Conservation (phyloP, 1,140 invertebrate species). For the Yoshiicerus persimilis region DNA sequence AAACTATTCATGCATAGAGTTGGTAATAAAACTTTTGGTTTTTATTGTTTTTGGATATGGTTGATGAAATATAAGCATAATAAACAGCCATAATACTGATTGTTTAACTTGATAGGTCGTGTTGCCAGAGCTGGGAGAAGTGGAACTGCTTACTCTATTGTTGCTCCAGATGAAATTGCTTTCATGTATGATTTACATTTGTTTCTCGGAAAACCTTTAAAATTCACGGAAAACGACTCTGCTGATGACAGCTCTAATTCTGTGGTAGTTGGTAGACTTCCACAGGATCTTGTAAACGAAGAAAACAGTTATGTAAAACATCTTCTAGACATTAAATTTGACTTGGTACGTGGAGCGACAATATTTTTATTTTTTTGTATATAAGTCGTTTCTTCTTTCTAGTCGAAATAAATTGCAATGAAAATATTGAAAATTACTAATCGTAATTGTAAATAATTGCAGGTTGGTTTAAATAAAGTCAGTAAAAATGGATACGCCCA, state of each 20-base stretch:
- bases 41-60: no score
- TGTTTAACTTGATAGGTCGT: conserved; percentile 66
- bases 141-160: conserved; percentile 85
- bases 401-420: no score
- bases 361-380: not conserved
- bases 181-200: conserved; percentile 91
- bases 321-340: conserved; percentile 70
- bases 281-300: conserved; percentile 79
- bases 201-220: conserved; percentile 80
- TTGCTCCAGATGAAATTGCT: conserved; percentile 85
- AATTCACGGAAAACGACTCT: conserved; percentile 52
- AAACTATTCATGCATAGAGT: conserved; percentile 99
- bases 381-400: not conserved
- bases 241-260: conserved; percentile 53
- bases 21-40: conserved; percentile 65
- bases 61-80: no score
- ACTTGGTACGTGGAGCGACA: conserved; percentile 66
- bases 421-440: not conserved
- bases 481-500: conserved; percentile 87
- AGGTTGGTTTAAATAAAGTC: conserved; percentile 74
- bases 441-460: conserved; percentile 38
- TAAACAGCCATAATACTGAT: not conserved
- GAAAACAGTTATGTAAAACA: conserved; percentile 74
- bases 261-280: conserved; percentile 71
- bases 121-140: conserved; percentile 92